Base-by-base conservation (phyloP, 2,888 invertebrate genomes). In the Rotaria socialis region DNA sequence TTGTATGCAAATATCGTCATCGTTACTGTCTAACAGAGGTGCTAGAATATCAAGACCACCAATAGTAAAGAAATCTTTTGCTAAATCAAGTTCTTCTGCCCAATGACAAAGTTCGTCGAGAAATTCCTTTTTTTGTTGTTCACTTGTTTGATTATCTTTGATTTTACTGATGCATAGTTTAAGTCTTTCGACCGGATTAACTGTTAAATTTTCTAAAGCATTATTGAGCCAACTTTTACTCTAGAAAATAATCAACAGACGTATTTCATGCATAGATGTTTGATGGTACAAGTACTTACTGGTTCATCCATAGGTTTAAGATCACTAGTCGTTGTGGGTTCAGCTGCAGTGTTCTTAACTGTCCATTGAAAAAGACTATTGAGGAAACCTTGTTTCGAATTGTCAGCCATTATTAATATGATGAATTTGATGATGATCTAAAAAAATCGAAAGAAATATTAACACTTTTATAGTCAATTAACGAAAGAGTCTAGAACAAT, bases 61-160 rank as follows among this genome's bases (percentile, higher is more conserved):
- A 89, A 96, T 93, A 92, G 95, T 95, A 89, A 94, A 94, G 90
- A 95, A 95, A 92, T 95, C 95, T 80, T 94, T 94, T 2, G 96
- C 95, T 87, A 94, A 92, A 91, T 96, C 95, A 80, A 95, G 93
- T 88, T 94, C 93, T 89, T 94, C 94, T 85, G 94, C 93, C 89
- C 93, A 93, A 85, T 94, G 94, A 27, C 93, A 90, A 27, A 96
- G 92, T 60, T 92, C 92, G 55, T 94, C 93, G n/a, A 96, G 92
- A 0, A 94, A 94, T 50, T 93, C 93, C 0, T 92, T 90, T 0
- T 93, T 93, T 87, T 94, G 92, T 10, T 92, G 92, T 0, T 93
- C 92, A 47, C 89, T 89, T 16, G 91, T 92, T 50, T 92, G 92
- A 0, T 92, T 91, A 86, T 93, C 91, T 0, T 80, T 80, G 2